phyloP scores from a whole-genome alignment of 2,113 vertebrate genomes.

The Brachypodius melanocephalos region DNA sequence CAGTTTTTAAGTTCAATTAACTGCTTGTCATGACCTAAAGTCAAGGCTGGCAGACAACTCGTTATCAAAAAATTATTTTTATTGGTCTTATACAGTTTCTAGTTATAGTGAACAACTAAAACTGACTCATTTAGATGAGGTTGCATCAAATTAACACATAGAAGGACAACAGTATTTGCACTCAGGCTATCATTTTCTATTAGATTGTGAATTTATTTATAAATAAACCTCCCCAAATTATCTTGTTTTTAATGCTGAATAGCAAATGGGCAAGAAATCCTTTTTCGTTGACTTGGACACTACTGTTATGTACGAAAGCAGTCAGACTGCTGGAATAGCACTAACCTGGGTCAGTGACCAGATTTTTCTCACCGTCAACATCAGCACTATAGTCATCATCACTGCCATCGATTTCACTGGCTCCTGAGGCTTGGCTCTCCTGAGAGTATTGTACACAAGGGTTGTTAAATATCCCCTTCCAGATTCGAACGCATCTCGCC shows the following conservation, averaged over 20 bases:
- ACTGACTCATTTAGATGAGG: not conserved
- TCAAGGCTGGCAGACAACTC: not conserved
- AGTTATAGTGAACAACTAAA: not conserved
- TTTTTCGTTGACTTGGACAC: not conserved
- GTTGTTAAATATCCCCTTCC: conserved; percentile 69
- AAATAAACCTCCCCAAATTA: not conserved
- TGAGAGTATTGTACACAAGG: conserved; percentile 42
- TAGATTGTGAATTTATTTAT: not conserved
- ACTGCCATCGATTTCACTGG: not conserved
- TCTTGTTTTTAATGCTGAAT: not conserved
- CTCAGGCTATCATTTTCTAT: not conserved
- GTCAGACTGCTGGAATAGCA: not conserved
- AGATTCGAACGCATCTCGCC: conserved; percentile 45
- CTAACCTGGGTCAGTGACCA: conserved; percentile 33
- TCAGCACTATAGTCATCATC: not conserved
- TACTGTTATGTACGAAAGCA: not conserved
- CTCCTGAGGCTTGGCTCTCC: not conserved
- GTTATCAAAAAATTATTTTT: not conserved
- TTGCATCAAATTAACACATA: not conserved
- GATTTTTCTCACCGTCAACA: not conserved
- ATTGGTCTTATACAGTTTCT: not conserved
- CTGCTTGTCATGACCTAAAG: not conserved
- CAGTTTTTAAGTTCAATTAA: not conserved
- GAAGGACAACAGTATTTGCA: not conserved
- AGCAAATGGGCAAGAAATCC: not conserved